Evolutionary conservation across 1,140 invertebrate genomes (phyloP).

Genomic region (Heliconius hermathena): DNA sequence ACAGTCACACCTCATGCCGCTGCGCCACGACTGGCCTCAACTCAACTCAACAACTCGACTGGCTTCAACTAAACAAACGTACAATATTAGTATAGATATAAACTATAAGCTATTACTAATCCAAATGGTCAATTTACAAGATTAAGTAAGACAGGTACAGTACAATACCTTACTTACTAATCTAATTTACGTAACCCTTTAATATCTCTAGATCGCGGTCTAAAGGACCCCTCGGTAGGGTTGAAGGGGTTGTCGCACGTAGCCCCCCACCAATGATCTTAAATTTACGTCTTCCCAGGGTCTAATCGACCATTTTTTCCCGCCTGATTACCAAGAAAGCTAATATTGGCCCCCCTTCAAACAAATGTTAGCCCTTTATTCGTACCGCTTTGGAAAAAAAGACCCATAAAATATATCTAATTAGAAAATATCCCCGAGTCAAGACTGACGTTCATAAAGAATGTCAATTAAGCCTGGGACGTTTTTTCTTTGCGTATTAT

Average conservation of each 20-base stretch:
- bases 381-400: slow-evolving; percentile 75
- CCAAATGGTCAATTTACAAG: background rate
- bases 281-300: slow-evolving; percentile 74
- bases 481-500: slow-evolving; percentile 67
- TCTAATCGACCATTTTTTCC: slow-evolving; percentile 79
- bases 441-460: slow-evolving; percentile 81
- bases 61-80: too few relatives aligned
- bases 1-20: too few relatives aligned
- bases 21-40: too few relatives aligned
- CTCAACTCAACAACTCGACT: too few relatives aligned
- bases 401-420: slow-evolving; percentile 83
- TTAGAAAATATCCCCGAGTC: slow-evolving; percentile 82
- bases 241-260: slow-evolving; percentile 53
- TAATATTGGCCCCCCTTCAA: slow-evolving; percentile 77
- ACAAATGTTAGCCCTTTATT: slow-evolving; percentile 81
- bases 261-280: slow-evolving; percentile 68
- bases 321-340: slow-evolving; percentile 75
- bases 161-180: slow-evolving; percentile 8
- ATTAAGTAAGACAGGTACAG: background rate
- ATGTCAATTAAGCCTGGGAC: slow-evolving; percentile 80
- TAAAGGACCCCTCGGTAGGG: slow-evolving; percentile 38
- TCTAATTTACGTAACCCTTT: slow-evolving; percentile 17
- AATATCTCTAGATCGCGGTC: slow-evolving; percentile 31
- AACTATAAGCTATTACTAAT: background rate
- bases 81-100: too few relatives aligned